These are phyloP conservation scores for Orchestes rusci DNA, from an alignment of 2,888 invertebrate species.

Conservation along the genomic window DNA sequence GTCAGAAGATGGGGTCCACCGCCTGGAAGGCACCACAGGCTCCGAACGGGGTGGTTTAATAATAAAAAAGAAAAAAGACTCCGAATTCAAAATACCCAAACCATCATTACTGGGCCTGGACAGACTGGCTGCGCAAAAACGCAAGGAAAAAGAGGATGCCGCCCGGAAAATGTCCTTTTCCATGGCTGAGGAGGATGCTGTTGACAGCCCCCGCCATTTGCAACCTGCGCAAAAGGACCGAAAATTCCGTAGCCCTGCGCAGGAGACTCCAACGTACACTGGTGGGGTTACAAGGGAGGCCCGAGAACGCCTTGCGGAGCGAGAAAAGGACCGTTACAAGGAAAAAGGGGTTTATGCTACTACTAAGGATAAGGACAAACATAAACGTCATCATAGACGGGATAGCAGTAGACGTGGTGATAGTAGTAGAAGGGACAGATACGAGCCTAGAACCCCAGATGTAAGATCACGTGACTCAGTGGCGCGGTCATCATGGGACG, in stretches of 20 bases:
- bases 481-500: constrained; percentile 70
- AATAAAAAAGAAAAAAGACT: constrained; percentile 53
- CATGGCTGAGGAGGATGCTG: constrained; percentile 40
- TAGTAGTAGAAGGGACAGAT: constrained; percentile 46
- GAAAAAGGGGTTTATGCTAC: constrained; percentile 67
- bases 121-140: constrained; percentile 71
- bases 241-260: constrained; percentile 69
- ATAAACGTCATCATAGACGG: constrained; percentile 31
- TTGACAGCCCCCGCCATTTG: constrained; percentile 15
- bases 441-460: constrained; percentile 83
- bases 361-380: constrained; percentile 46
- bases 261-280: constrained; percentile 91
- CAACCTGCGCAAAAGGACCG: constrained; percentile 35
- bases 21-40: constrained; percentile 58
- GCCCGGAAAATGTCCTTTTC: constrained; percentile 60
- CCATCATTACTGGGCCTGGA: constrained; percentile 77
- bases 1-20: constrained; percentile 55
- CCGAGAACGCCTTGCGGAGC: constrained; percentile 61
- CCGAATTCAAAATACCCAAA: constrained; percentile 63
- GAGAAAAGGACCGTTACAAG: constrained; percentile 50
- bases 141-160: constrained; percentile 53
- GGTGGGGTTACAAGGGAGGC: constrained; percentile 84
- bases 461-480: constrained; percentile 55
- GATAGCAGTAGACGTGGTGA: constrained; percentile 35
- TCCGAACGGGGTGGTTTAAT: constrained; percentile 62